Base-by-base conservation (phyloP, 2,888 invertebrate species). In the Malthinus seriepunctatus region DNA sequence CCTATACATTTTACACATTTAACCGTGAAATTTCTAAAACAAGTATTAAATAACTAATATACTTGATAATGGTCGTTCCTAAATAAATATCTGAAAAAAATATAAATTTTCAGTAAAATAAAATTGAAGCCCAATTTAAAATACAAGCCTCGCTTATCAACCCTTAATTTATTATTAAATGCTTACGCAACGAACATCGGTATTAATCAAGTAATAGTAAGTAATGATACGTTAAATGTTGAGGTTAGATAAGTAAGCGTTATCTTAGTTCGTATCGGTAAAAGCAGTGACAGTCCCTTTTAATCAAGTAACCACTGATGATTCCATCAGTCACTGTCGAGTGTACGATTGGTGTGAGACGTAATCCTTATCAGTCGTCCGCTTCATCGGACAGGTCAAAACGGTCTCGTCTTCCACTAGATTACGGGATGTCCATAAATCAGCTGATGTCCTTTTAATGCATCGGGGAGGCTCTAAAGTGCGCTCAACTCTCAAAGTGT, bases 291-390 rank as follows among this genome's bases (percentile, higher is more conserved):
- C 73, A 71, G 73, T 73, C 68, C 73, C 71, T 73, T 75, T 76
- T 76, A 76, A 76, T 76, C 76, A 76, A 74, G 73, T 67, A 69
- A 73, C 73, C 73, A 63, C 73, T 73, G 73, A 75, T 74, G 73
- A 73, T 73, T 74, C 71, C 75, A 76, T 76, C 76, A 75, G 75
- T 76, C 76, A 76, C 73, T 76, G 76, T 76, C 76, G 71, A 65
- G 61, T 64, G 69, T 69, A 68, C 71, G 73, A 73, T 73, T 72
- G 73, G 72, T 64, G 63, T 63, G 66, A 69, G 68, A 71, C 72
- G 71, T 74, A 76, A 74, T 74, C 75, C 75, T 76, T 76, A 76
- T 76, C 76, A 73, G 71, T 74, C 72, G 69, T 69, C 59, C 75
- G 73, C 74, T 75, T 72, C 75, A 74, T 75, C 74, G 74, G 76